Base-by-base conservation (phyloP, 2,797 vertebrate species). In the Microchirus variegatus region DNA sequence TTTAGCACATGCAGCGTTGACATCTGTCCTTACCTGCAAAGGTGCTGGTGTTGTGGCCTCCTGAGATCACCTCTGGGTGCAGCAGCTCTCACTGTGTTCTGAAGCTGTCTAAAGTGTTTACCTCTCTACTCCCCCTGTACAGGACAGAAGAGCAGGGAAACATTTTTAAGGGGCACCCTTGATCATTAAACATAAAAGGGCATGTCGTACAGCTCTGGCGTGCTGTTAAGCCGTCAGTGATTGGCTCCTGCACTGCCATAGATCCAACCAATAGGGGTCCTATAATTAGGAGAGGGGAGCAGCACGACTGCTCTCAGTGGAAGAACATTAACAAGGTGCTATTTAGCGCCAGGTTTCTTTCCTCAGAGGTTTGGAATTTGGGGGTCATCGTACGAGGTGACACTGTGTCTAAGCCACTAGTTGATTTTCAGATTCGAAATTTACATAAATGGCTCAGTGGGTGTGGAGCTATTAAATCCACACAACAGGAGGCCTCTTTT, bases 181-280 rank as follows among this genome's bases (percentile, higher is more conserved):
- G 84, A 89, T 91, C 87, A 91, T 93, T 92, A 93, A 92, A 91
- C 87, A 78, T 77, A 90, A 87, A 91, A 87, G 84, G 67, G 83
- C 82, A 86, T 81, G 87, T 85, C 80, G 53, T 75, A 67, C 26
- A 55, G 63, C 73, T 81, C 61, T 10, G 14, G 48, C 70, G 62
- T 81, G 76, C 85, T 90, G 90, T 75, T 83, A 70, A 76, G 44
- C 26, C 42, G 75, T 63, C 70, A 53, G 26, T 77, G 92, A 94
- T 94, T 93, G 93, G 93, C 80, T 90, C 75, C 79, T 65, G 62
- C 15, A 5, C 65, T 49, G 62, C 62, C 67, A 44, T 46, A 63
- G 51, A 17, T 76, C 48, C 73, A 53, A 76, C 91, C 92, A 93
- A 92, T 91, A 44, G 79, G 70, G 70, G 50, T 85, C 85, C 86